Evolutionary conservation across 2,797 vertebrate species (phyloP), one percentile per base, ranked within the genome.

Genomic region (Borostomias antarcticus): DNA sequence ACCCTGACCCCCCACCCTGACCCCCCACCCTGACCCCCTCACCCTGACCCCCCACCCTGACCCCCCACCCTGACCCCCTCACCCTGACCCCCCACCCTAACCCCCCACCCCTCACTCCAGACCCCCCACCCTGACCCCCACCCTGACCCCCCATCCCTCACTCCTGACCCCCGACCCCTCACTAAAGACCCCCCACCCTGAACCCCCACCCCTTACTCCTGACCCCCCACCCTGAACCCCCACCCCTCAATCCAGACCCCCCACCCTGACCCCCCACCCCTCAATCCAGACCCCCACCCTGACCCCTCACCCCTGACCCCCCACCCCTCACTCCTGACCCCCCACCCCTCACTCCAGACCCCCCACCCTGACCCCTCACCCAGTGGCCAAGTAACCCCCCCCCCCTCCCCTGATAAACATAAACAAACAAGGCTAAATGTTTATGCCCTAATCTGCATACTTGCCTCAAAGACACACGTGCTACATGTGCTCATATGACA

Each of bases 381-480:
- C 72, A 77, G 47, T 70, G 51, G 1, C 58, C 64, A 35, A 28
- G 30, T 63, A 66, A 69, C 67, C 66, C 9, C 29, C 61, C 51
- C 29, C 35, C 33, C 51, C 29, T 33, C 33, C 23, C 17, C 13
- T 56, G 72, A 75, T 66, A 74, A 68, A 7, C 1, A 28, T 17
- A 56, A 32, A n/a, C 0, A 26, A 10, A n/a, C 9, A 32, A 29
- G 15, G 10, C 11, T 19, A 51, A 53, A 25, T 53, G 51, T 28
- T 10, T 81, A 60, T 68, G 58, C 78, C 35, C 54, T 25, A 65
- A 72, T 73, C 76, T 77, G 73, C 35, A 69, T 73, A 68, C 58
- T 23, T 30, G 9, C 5, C 32, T 21, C 8, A 1, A n/a, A n/a
- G n/a, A n/a, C n/a, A n/a, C n/a, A n/a, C n/a, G n/a, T n/a, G n/a